A percentile compares a stretch with the other conserved stretches of the same genome.
These are phyloP conservation scores for Drosophila parthenogenetica DNA, from an alignment of 2,888 invertebrate species.

Conservation along the genomic window DNA sequence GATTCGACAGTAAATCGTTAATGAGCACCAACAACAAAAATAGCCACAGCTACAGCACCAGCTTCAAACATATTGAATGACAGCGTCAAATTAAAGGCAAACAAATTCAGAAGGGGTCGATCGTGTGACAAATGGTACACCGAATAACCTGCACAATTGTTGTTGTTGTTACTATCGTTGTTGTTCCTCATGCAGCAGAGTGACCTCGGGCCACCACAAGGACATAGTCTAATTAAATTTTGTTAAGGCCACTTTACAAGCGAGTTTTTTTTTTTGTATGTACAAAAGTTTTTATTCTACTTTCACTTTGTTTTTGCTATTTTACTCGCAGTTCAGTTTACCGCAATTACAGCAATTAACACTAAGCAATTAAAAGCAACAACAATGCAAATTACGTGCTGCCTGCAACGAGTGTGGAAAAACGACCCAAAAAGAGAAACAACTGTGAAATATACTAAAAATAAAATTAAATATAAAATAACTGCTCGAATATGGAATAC, in stretches of 20 bases:
- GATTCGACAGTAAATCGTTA: conserved; percentile 45
- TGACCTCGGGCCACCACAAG: conserved; percentile 60
- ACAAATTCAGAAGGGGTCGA: conserved; percentile 44
- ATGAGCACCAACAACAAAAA: conserved; percentile 37
- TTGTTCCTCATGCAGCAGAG: conserved; percentile 17
- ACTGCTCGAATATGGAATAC: conserved; percentile 4
- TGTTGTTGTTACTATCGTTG: background rate
- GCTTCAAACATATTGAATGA: conserved; percentile 71
- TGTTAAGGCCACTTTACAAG: conserved; percentile 48
- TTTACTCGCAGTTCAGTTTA: conserved; percentile 67
- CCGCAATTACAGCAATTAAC: conserved; percentile 81
- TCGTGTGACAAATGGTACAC: conserved; percentile 65
- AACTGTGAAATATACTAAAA: conserved; percentile 32
- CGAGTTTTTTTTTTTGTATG: conserved; percentile 8
- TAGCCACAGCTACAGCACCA: conserved; percentile 11
- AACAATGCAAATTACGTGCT: conserved; percentile 80
- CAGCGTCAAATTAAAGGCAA: conserved; percentile 61
- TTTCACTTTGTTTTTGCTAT: conserved; percentile 9
- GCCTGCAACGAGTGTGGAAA: conserved; percentile 61
- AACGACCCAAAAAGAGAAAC: conserved; percentile 35
- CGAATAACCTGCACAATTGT: conserved; percentile 30
- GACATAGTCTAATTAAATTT: conserved; percentile 67
- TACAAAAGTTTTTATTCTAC: conserved; percentile 16
- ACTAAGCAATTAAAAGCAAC: conserved; percentile 80
- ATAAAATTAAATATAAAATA: background rate